Base-by-base conservation (phyloP, 2,888 invertebrate species). In the Acholoe squamosa region DNA sequence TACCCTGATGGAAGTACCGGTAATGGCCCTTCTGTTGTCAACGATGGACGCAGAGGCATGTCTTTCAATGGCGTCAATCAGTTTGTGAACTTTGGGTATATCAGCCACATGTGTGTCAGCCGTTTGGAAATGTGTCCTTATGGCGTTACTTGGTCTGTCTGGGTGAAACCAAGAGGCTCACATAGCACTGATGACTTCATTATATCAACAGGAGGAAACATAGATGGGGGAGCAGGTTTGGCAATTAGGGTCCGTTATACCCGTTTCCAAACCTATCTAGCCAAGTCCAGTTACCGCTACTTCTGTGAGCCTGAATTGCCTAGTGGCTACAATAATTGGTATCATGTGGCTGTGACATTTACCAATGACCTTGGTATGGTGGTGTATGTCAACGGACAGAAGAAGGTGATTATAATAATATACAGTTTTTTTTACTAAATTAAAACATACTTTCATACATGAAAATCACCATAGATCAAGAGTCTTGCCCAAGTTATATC, bases 61-160 rank as follows among this genome's bases (percentile, higher is more conserved):
- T 1, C 19, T 22, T 84, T 84, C 51, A 51, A 84, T n/a, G 84
- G 84, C 7, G 34, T n/a, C 5, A 22, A 84, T 33, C 43, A 84
- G 43, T 84, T 43, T 51, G 43, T 84, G 0, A 14, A 84, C 34
- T 43, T 84, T 84, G 84, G 84, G 1, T 33, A 84, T 43, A 12
- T n/a, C 12, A 16, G 1, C 19, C 84, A 33, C 12, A 84, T 16
- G n/a, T 84, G 84, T 43, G 43, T 84, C 1, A 5, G 10, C 16
- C 28, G 43, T 22, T 7, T 84, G 0, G 34, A 84, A 12, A 22
- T 84, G 34, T 84, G 84, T 33, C 34, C 84, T 0, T 84, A 84
- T 25, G 84, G 84, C 84, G 7, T 84, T 5, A 84, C 84, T 10
- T 84, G 84, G 84, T 33, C 84, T 3, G 7, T 84, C 7, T 84